Base-by-base conservation (phyloP, 2,888 invertebrate genomes). In the Drosophila merina region DNA sequence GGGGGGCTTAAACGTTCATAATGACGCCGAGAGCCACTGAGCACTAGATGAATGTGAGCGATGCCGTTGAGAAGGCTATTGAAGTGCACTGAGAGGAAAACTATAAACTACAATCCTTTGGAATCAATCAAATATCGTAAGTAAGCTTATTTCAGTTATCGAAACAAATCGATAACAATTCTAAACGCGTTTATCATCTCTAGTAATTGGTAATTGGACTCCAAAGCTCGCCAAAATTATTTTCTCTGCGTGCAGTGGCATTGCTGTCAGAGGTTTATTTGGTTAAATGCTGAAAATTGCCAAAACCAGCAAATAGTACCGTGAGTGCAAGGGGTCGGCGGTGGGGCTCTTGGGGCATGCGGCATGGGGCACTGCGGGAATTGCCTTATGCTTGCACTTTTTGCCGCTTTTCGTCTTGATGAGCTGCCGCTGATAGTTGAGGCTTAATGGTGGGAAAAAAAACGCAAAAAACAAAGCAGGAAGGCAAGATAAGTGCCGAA, bases 261-360 rank as follows among this genome's bases (percentile, higher is more conserved):
- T 40, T 33, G 30, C 26, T 56, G 50, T 50, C 68, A 45, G 57
- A 67, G 75, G 75, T 83, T 83, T 87, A 83, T 83, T 83, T 83
- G 86, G 87, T 75, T 87, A 83, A 83, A 87, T 82, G 82, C 73
- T 79, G 79, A 72, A 85, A 83, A 83, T 87, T 82, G 88, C 79
- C 77, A 85, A 79, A 85, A 76, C 82, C 64, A 74, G 40, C 48
- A 42, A 56, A 52, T 20, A 14, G 36, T 30, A 42, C 44, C 30
- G 47, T 31, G 31, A 48, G 49, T 14, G 40, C 8, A n/a, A 33
- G 40, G 42, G 42, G 14, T 14, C 14, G 14, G 14, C 14, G 14
- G 14, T 14, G 14, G 14, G 14, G 14, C 14, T 14, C 14, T 14
- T 14, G 14, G 14, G 14, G 14, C 14, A 14, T 14, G 14, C 14